Conservation (phyloP, 2,113 vertebrate genomes). For the Cebus imitator region DNA sequence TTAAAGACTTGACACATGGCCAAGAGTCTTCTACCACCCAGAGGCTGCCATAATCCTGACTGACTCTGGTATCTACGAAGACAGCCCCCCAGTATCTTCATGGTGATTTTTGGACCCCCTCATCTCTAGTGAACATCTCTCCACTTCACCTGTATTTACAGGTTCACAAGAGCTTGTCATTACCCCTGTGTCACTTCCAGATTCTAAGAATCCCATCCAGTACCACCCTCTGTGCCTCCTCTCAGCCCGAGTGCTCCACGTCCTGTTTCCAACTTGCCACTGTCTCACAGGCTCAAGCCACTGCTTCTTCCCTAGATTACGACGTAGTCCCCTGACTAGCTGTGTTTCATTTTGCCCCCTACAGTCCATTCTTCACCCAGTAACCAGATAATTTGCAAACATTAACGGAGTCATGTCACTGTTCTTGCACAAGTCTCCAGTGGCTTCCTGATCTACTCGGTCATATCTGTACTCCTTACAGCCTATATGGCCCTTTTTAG, state of each 20-base stretch:
- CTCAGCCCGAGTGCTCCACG: background rate
- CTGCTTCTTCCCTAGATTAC: background rate
- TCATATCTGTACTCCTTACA: too few relatives aligned
- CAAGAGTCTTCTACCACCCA: background rate
- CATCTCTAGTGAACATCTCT: background rate
- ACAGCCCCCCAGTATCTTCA: background rate
- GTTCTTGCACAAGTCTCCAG: background rate
- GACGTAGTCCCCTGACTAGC: background rate
- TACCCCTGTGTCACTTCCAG: background rate
- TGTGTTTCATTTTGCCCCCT: background rate
- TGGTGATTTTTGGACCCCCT: background rate
- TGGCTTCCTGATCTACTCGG: background rate
- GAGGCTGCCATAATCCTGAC: background rate
- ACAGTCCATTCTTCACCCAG: background rate
- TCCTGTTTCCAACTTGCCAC: background rate
- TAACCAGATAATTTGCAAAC: background rate
- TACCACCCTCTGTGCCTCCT: background rate
- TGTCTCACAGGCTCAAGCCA: background rate
- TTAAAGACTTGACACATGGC: background rate
- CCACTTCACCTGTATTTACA: background rate
- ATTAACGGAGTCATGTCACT: background rate
- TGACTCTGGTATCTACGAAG: background rate
- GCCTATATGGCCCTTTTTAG: background rate
- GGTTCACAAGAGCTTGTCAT: background rate
- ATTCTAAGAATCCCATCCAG: background rate